Conservation (phyloP, 2,113 vertebrate species). For the Balaenoptera acutorostrata region DNA sequence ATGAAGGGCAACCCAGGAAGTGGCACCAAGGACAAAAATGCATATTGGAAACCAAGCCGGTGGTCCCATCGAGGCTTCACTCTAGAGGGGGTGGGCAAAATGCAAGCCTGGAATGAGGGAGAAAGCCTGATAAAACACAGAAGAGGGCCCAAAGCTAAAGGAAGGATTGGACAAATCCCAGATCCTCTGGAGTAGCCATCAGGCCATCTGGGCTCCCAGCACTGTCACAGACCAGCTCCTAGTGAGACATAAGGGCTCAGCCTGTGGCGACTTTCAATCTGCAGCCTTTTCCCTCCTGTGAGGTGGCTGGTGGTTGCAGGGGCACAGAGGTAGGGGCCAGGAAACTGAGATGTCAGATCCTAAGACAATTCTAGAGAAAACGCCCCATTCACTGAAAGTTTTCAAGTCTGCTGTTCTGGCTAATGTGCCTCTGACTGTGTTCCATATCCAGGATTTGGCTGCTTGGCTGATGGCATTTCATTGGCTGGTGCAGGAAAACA, state of each 20-base stretch:
- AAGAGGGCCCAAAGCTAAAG: not conserved
- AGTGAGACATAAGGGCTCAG: not conserved
- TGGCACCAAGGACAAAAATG: not conserved
- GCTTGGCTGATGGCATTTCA: not conserved
- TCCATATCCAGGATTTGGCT: not conserved
- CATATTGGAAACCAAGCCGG: not conserved
- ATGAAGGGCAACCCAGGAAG: not conserved
- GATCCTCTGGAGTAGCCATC: not conserved
- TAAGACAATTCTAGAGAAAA: not conserved
- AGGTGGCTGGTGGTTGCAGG: not conserved
- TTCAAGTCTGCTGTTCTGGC: not conserved
- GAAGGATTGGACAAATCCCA: too few relatives aligned
- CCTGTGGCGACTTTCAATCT: fast-evolving
- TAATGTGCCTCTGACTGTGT: fast-evolving
- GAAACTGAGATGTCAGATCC: not conserved
- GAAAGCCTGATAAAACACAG: not conserved
- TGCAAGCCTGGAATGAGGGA: too few relatives aligned
- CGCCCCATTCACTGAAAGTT: not conserved
- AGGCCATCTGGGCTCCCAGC: not conserved
- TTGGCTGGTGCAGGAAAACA: not conserved
- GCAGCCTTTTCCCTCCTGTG: not conserved
- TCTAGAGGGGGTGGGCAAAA: not conserved
- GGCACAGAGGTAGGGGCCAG: not conserved
- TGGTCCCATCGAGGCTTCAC: not conserved
- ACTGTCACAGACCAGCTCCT: not conserved